Evolutionary conservation across 2,797 vertebrate genomes (phyloP), one percentile per base, ranked within the genome.

Genomic region (Zalophus californianus): DNA sequence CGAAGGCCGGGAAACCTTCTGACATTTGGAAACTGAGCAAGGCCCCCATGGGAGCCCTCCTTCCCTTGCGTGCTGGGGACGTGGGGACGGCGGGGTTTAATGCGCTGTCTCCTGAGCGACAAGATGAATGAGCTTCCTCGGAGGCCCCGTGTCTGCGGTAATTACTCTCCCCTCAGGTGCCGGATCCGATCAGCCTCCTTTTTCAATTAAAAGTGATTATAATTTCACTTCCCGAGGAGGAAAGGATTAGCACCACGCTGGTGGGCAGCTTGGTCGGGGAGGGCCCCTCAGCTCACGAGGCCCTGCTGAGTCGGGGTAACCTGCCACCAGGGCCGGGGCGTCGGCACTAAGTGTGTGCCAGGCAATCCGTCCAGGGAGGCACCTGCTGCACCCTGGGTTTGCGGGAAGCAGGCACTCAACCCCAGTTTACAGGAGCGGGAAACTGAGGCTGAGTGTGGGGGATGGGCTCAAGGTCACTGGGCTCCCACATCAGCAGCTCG

Each of bases 121-220:
- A 90, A 98, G 98, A 97, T 97, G 98, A 97, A 98, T 94, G 97
- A 97, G 98, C 90, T 85, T 96, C 97, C 96, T 80, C 35, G 27
- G 97, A 97, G 98, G 97, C 82, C 44, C 97, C 94, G 98, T 92
- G 97, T 97, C 97, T 18, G 92, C 8, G 60, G 97, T 98, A 97
- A 98, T 98, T 98, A 98, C 97, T 97, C 97, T 96, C 95, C 94
- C 92, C 90, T 97, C 97, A 96, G 91, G 79, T 96, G 96, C 86
- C 89, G 96, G 97, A 98, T 90, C 97, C 95, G 97, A 97, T 97
- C 98, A 91, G 96, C 50, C 90, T 93, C 97, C 93, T 86, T 97
- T 97, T 98, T 98, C 98, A 98, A 98, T 98, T 98, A 98, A 97
- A 98, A 98, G 84, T 29, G 92, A 96, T 97, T 93, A 96, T 96